Evolutionary conservation across 2,797 vertebrate genomes (phyloP).

Genomic region (Prunella strophiata): DNA sequence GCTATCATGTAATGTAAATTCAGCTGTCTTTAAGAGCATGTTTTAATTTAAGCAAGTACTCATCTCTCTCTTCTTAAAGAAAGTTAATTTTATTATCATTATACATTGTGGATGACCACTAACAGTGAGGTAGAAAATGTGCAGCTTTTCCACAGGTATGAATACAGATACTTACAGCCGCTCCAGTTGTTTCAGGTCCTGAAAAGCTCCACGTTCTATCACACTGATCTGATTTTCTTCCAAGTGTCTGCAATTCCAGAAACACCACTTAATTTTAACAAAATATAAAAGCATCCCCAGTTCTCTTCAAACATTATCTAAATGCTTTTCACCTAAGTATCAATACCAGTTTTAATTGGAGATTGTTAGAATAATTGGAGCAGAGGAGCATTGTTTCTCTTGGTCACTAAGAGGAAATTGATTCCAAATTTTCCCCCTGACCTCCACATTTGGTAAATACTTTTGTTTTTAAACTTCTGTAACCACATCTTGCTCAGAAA

Average conservation of each 20-base stretch:
- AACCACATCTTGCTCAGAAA: background rate
- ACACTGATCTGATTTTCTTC: constrained; percentile 97
- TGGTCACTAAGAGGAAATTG: background rate
- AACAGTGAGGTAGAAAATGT: background rate
- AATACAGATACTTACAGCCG: constrained; percentile 87
- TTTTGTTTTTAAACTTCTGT: background rate
- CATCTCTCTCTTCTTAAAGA: background rate
- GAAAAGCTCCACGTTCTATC: constrained; percentile 96
- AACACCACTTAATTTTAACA: constrained; percentile 20
- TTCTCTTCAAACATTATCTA: background rate
- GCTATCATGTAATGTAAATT: background rate
- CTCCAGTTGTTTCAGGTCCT: constrained; percentile 97
- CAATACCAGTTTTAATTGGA: background rate
- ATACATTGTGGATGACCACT: background rate
- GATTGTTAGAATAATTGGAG: background rate
- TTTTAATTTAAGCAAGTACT: background rate
- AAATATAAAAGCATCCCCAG: background rate
- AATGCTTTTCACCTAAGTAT: background rate
- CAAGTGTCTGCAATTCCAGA: constrained; percentile 86
- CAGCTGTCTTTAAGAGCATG: background rate
- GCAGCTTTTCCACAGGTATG: background rate
- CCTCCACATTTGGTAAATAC: background rate
- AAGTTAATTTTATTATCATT: background rate
- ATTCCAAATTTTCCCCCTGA: background rate
- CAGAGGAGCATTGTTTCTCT: background rate